Percentiles rank a stretch among this genome's conserved stretches.
phyloP scores from a whole-genome alignment of 2,888 invertebrate genomes.

The Chymomyza procnemis region DNA sequence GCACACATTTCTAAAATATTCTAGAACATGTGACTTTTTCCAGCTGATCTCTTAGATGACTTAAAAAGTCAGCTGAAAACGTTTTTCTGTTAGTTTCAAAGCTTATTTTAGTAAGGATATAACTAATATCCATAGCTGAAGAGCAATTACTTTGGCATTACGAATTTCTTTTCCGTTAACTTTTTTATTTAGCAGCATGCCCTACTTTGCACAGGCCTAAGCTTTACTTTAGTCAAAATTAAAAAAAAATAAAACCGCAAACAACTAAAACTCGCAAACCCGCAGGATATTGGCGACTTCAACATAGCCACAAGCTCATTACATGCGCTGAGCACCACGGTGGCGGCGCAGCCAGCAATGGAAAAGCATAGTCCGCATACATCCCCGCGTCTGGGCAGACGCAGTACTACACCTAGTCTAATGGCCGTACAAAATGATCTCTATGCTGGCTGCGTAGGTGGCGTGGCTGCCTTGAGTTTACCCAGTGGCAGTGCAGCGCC shows the following conservation, averaged over 20 bases:
- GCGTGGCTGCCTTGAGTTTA: conserved; percentile 66
- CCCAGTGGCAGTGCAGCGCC: conserved; percentile 53
- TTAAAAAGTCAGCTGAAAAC: too few species aligned
- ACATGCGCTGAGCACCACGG: conserved; percentile 79
- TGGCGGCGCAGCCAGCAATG: conserved; percentile 45
- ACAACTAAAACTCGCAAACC: conserved; percentile 13
- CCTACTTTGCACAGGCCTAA: conserved; percentile 20
- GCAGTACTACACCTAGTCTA: conserved; percentile 77
- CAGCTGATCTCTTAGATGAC: too few species aligned
- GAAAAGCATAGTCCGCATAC: conserved; percentile 81
- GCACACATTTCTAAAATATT: too few species aligned
- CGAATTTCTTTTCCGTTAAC: conserved; percentile 17
- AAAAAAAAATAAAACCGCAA: background rate
- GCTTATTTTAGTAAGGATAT: too few species aligned
- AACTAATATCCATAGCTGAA: background rate
- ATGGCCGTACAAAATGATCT: conserved; percentile 78
- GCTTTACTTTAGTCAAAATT: background rate
- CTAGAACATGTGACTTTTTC: too few species aligned
- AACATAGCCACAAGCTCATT: conserved; percentile 83
- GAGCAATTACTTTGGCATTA: conserved; percentile 7
- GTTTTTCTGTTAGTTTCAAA: too few species aligned
- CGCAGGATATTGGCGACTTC: conserved; percentile 82
- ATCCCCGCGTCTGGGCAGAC: conserved; percentile 81
- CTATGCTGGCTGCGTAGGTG: conserved; percentile 69
- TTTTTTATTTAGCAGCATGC: conserved; percentile 11